A percentile compares a stretch with the other conserved stretches of the same genome.
Evolutionary conservation across 1,140 invertebrate genomes (phyloP).

Genomic region (Centruroides sculpturatus): DNA sequence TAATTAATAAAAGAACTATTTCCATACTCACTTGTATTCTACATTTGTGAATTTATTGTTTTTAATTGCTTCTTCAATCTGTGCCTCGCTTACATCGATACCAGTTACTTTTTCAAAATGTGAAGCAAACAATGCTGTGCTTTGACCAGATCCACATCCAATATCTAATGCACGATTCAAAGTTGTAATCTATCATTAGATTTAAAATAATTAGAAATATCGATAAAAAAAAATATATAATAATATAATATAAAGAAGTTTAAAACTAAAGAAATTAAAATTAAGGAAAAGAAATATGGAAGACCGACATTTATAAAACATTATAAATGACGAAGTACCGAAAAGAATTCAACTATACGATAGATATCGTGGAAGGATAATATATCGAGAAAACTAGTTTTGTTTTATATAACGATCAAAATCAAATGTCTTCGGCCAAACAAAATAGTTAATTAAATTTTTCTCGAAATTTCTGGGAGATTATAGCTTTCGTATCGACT

Average conservation of each 20-base stretch:
- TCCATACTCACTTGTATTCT: constrained; percentile 1
- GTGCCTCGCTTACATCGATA: constrained; percentile 27
- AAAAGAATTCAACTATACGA: no score
- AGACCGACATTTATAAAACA: not conserved
- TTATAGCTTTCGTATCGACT: no score
- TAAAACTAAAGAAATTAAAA: not conserved
- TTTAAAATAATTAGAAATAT: not conserved
- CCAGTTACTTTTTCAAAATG: constrained; percentile 31
- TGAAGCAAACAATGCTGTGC: constrained; percentile 26
- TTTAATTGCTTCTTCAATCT: constrained; percentile 26
- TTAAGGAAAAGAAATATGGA: not conserved
- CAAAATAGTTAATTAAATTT: no score
- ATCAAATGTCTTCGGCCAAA: no score
- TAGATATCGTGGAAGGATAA: no score
- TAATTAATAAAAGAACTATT: no score
- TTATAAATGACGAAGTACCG: not conserved
- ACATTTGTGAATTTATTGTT: not conserved
- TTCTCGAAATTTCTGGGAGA: no score
- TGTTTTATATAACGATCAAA: no score
- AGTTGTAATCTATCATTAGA: not conserved
- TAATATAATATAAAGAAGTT: not conserved
- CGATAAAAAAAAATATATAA: not conserved
- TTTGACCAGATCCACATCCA: constrained; percentile 38
- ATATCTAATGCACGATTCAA: constrained; percentile 25
- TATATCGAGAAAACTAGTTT: no score